These are phyloP conservation scores for Theropithecus gelada DNA, from an alignment of 2,113 vertebrate genomes.

Conservation along the genomic window DNA sequence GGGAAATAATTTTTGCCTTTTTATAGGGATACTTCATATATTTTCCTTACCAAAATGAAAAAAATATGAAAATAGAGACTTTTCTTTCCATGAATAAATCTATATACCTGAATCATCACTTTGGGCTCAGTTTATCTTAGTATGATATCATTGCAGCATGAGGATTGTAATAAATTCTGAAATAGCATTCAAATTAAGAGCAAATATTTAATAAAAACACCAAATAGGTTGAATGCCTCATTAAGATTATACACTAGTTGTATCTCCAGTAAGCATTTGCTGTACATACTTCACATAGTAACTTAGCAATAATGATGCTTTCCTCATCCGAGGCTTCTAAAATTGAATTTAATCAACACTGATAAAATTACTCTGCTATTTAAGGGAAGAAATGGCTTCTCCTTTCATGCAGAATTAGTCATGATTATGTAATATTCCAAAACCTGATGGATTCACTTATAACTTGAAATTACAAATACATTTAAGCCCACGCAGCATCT, in stretches of 20 bases:
- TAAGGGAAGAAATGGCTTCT: background rate
- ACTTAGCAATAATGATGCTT: background rate
- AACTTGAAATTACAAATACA: background rate
- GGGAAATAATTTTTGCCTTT: background rate
- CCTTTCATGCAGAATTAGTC: background rate
- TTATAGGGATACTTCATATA: background rate
- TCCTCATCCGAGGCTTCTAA: background rate
- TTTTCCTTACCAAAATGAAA: background rate
- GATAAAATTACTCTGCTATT: background rate
- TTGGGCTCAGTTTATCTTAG: constrained; percentile 39
- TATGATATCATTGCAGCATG: constrained; percentile 9
- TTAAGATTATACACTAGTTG: constrained; percentile 20
- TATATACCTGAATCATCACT: background rate
- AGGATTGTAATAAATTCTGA: background rate
- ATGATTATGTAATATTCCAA: background rate
- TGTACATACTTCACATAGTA: background rate
- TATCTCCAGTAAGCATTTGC: background rate
- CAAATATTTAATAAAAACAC: constrained; percentile 32
- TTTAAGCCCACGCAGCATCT: background rate
- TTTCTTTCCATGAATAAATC: background rate
- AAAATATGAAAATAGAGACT: background rate
- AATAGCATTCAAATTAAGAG: background rate
- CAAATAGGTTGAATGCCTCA: constrained; percentile 28
- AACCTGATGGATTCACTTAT: background rate
- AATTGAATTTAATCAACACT: background rate